Conservation (phyloP, 1,140 invertebrate genomes). For the Drosophila melanogaster region DNA sequence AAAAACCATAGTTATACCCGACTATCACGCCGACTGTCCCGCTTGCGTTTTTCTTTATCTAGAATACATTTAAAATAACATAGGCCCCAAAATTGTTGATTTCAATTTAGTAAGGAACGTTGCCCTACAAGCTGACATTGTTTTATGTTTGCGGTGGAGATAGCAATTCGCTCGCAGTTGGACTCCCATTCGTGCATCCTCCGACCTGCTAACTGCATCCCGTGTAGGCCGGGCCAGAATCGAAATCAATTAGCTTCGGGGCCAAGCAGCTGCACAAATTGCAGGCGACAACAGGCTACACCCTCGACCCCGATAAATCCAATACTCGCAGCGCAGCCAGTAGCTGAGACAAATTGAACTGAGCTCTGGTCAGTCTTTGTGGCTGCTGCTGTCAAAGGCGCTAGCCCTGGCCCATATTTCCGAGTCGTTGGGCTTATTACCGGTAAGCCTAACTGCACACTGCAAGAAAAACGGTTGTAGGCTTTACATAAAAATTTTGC, state of each 20-base stretch:
- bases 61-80: not conserved
- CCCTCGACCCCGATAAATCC: slow-evolving; percentile 43
- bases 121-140: slow-evolving; percentile 3
- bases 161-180: slow-evolving; percentile 7
- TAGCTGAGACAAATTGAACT: slow-evolving; percentile 37
- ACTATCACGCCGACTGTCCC: no score
- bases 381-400: slow-evolving; percentile 29
- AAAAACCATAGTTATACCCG: no score
- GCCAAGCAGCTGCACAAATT: slow-evolving; percentile 47
- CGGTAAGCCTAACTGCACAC: slow-evolving; percentile 42
- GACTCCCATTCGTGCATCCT: not conserved
- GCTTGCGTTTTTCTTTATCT: not conserved
- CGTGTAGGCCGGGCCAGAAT: slow-evolving; percentile 17
- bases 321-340: slow-evolving; percentile 5
- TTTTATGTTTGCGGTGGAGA: slow-evolving; percentile 35
- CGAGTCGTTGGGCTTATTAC: slow-evolving; percentile 52
- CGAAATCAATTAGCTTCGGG: slow-evolving; percentile 44
- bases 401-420: slow-evolving; percentile 55
- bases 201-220: not conserved
- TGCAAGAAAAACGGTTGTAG: not conserved
- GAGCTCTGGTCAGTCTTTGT: slow-evolving; percentile 39
- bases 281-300: slow-evolving; percentile 39
- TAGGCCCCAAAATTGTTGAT: not conserved
- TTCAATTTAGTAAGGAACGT: slow-evolving; percentile 16
- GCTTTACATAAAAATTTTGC: no score